Percentiles rank a stretch among this genome's conserved stretches.
Conservation (phyloP, 1,140 invertebrate genomes). For the Ptiloglossa arizonensis region DNA sequence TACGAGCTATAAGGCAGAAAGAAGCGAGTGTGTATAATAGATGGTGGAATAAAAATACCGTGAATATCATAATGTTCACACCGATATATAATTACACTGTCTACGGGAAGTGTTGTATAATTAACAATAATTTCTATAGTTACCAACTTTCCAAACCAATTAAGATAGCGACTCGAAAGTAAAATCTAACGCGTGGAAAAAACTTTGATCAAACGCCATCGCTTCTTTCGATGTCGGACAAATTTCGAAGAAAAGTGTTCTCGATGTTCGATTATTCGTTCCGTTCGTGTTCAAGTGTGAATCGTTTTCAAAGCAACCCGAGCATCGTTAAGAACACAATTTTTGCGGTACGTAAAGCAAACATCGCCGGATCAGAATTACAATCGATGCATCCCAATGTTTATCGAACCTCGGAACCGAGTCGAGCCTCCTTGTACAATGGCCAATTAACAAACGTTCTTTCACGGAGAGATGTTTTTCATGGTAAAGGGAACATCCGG, state of each 20-base stretch:
- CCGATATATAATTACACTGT: slow-evolving; percentile 12
- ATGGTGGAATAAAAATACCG: neutral
- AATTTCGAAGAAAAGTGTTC: too few species aligned
- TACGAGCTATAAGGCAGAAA: too few species aligned
- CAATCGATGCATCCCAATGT: too few species aligned
- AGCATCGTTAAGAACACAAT: too few species aligned
- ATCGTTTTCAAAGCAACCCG: too few species aligned
- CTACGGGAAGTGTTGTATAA: slow-evolving; percentile 22
- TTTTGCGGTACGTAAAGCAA: too few species aligned
- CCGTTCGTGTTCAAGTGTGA: too few species aligned
- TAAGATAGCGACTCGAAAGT: slow-evolving; percentile 26
- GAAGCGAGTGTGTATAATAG: neutral
- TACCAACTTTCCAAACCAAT: slow-evolving; percentile 41
- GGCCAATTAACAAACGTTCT: slow-evolving; percentile 26
- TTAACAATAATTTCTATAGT: slow-evolving; percentile 16
- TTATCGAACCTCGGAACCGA: neutral
- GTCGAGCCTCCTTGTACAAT: neutral
- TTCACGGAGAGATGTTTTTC: slow-evolving; percentile 29
- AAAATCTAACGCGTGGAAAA: neutral
- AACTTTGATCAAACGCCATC: neutral
- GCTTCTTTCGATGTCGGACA: too few species aligned
- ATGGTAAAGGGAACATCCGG: slow-evolving; percentile 35
- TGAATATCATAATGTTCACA: neutral
- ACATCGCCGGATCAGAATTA: neutral
- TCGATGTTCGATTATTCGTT: too few species aligned